A percentile compares a stretch with the other conserved stretches of the same genome.
phyloP scores from a whole-genome alignment of 2,113 vertebrate genomes.

The Sigmodon hispidus region DNA sequence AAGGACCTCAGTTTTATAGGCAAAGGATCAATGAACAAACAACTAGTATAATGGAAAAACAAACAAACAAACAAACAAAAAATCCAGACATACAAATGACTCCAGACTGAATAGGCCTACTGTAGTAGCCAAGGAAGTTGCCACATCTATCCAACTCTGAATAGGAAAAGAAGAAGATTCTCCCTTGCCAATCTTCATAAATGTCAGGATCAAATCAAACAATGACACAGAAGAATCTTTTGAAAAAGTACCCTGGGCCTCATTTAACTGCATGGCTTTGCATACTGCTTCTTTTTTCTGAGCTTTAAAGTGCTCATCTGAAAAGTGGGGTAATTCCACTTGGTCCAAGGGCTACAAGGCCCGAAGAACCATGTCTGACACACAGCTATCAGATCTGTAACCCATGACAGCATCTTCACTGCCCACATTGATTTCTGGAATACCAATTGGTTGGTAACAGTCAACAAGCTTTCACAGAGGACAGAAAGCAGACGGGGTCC shows the following conservation, averaged over 20 bases:
- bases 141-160: background rate
- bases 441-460: background rate
- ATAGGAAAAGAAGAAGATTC: background rate
- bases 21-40: background rate
- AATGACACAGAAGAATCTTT: slow-evolving; percentile 15
- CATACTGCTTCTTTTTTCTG: slow-evolving; percentile 21
- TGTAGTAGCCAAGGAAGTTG: background rate
- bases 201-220: slow-evolving; percentile 48
- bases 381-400: background rate
- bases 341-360: background rate
- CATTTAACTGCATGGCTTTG: background rate
- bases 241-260: background rate
- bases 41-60: background rate
- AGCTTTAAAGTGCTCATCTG: background rate
- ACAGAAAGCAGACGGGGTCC: background rate
- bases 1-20: background rate
- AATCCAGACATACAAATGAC: background rate
- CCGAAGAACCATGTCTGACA: background rate
- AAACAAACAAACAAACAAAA: background rate
- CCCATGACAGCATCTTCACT: background rate
- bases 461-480: background rate
- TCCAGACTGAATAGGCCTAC: background rate
- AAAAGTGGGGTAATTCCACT: background rate
- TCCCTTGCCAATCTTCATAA: background rate
- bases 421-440: background rate